Percentiles rank a stretch among this genome's conserved stretches.
Evolutionary conservation across 1,140 invertebrate species (phyloP).

Genomic region (Mesaphorura yosii): DNA sequence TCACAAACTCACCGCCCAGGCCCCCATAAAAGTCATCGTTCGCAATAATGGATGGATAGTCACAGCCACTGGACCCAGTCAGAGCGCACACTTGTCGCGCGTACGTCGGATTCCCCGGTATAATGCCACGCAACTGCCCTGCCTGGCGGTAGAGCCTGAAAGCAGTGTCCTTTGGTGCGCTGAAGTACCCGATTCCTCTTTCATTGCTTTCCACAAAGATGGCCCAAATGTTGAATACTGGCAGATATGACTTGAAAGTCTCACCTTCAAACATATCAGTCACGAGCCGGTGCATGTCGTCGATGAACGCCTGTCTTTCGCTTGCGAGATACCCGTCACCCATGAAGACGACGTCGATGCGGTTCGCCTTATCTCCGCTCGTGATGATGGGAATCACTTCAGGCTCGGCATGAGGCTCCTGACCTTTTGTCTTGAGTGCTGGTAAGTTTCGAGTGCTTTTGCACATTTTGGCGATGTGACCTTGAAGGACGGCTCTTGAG

Average conservation of each 20-base stretch:
- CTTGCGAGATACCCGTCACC: conserved; percentile 13
- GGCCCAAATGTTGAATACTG: conserved; percentile 25
- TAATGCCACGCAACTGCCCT: conserved; percentile 15
- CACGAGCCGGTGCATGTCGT: conserved; percentile 10
- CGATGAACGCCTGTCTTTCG: conserved; percentile 18
- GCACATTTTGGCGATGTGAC: too few species aligned
- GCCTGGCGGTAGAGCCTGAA: conserved; percentile 19
- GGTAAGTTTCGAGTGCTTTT: too few species aligned
- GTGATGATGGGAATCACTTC: conserved; percentile 16
- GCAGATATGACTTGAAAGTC: conserved; percentile 16
- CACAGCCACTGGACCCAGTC: conserved; percentile 9
- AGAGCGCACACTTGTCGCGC: conserved; percentile 13
- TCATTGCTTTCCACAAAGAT: conserved; percentile 13
- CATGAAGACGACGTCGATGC: conserved; percentile 26
- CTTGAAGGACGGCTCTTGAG: too few species aligned
- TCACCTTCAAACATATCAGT: conserved; percentile 21
- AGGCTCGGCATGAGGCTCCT: background rate
- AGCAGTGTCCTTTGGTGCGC: conserved; percentile 18
- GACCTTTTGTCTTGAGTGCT: too few species aligned
- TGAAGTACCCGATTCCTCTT: conserved; percentile 20
- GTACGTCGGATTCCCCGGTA: conserved; percentile 14
- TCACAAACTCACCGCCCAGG: conserved; percentile 15
- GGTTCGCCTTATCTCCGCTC: conserved; percentile 6
- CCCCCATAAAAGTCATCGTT: conserved; percentile 22
- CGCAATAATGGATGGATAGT: conserved; percentile 19